Conservation (phyloP, 2,888 invertebrate species). For the Syritta pipiens region DNA sequence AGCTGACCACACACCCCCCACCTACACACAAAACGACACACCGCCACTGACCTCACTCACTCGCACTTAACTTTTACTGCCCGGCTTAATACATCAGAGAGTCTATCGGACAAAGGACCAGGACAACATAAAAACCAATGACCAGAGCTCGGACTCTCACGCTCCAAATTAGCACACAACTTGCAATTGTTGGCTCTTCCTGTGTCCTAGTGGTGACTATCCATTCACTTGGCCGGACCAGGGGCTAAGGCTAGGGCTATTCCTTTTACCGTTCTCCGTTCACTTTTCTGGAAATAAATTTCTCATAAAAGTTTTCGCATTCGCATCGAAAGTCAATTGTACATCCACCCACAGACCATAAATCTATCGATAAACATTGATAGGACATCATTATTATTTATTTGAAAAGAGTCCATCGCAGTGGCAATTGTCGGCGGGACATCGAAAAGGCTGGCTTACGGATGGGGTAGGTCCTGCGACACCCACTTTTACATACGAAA, state of each 20-base stretch:
- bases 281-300: slow-evolving; percentile 39
- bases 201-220: too few species aligned
- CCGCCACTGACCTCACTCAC: slow-evolving; percentile 24
- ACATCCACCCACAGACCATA: slow-evolving; percentile 45
- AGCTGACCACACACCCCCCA: not conserved
- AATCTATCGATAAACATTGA: slow-evolving; percentile 65
- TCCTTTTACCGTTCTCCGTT: too few species aligned
- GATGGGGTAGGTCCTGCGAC: slow-evolving; percentile 23
- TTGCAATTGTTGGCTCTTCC: slow-evolving; percentile 12
- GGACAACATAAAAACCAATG: slow-evolving; percentile 37
- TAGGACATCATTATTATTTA: slow-evolving; percentile 67
- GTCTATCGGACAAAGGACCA: slow-evolving; percentile 14
- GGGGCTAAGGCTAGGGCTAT: too few species aligned
- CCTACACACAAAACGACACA: not conserved
- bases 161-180: slow-evolving; percentile 47
- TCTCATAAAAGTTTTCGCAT: slow-evolving; percentile 28
- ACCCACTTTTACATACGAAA: slow-evolving; percentile 12
- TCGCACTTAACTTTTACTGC: slow-evolving; percentile 37
- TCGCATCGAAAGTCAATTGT: slow-evolving; percentile 9
- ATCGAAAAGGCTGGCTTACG: slow-evolving; percentile 50
- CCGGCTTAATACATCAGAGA: slow-evolving; percentile 11
- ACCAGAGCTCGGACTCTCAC: slow-evolving; percentile 5
- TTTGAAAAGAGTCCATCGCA: slow-evolving; percentile 39
- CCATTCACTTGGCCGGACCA: too few species aligned
- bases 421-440: slow-evolving; percentile 31